Evolutionary conservation across 2,888 invertebrate genomes (phyloP), one percentile per base, ranked within the genome.

Genomic region (Idaea aversata): DNA sequence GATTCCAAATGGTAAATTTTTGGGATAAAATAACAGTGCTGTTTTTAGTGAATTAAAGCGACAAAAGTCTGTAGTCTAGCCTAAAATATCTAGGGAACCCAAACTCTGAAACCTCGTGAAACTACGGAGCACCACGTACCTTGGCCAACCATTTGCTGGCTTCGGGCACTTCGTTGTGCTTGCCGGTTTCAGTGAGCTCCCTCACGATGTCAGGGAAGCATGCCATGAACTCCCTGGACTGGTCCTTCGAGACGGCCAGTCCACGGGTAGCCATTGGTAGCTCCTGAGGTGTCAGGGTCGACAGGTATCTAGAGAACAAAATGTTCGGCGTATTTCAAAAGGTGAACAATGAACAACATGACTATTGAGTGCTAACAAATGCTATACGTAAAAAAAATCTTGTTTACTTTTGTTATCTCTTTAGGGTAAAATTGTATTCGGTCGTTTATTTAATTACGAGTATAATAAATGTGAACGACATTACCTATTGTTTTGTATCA

Each of bases 121-220:
- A 83, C 85, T 82, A 78, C 76, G 25, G 25, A 68, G 79, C 79
- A 78, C 73, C 79, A 88, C 88, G 86, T 91, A 97, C 96, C 94
- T 96, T 96, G 65, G 96, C 95, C 88, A 96, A 94, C 95, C 97
- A 96, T 84, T 96, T 96, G 73, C 95, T 95, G 72, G 96, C 96
- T 86, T 97, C 96, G 57, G 96, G 95, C 86, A 96, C 95, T 83
- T 97, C 97, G 69, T 94, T 94, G 85, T 95, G 95, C 80, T 96
- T 95, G 75, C 95, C 95, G 76, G 95, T 94, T 80, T 96, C 96
- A 57, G 97, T 97, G 72, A 98, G 93, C 87, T 97, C 97, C 77
- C 97, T 93, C 68, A 98, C 96, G 77, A 98, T 93, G 88, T 97
- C 97, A 80, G 97, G 97, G 93, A 97, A 98, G 72, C 97, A 93